These are phyloP conservation scores for Salticus scenicus DNA, from an alignment of 2,888 invertebrate genomes.

Conservation along the genomic window DNA sequence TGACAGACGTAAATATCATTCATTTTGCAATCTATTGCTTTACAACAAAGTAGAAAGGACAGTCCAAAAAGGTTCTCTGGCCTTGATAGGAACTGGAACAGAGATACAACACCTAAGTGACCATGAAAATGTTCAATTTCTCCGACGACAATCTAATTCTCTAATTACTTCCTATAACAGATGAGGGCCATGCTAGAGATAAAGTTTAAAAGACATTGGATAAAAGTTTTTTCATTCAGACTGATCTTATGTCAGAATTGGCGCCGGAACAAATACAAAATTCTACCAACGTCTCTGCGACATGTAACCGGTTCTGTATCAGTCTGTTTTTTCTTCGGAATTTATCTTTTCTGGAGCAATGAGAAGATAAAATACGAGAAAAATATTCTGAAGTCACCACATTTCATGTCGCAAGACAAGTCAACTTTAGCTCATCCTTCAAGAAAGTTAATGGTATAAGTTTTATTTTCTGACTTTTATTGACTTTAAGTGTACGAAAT, in stretches of 20 bases:
- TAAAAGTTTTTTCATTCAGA: neutral
- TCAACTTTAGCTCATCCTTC: too few species aligned
- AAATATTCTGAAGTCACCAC: too few species aligned
- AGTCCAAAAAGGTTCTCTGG: neutral
- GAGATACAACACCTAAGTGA: conserved; percentile 22
- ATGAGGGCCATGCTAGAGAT: conserved; percentile 23
- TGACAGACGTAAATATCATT: neutral
- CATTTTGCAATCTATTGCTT: conserved; percentile 24
- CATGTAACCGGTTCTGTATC: neutral
- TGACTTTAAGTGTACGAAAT: too few species aligned
- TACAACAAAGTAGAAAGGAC: conserved; percentile 10
- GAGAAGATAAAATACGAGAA: neutral
- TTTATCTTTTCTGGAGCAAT: neutral
- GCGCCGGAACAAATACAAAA: neutral
- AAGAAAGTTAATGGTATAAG: too few species aligned
- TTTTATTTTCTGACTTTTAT: too few species aligned
- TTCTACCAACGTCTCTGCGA: neutral
- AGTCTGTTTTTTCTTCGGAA: neutral
- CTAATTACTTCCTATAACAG: conserved; percentile 15
- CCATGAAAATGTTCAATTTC: conserved; percentile 22
- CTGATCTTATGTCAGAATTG: neutral
- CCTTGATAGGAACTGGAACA: conserved; percentile 43
- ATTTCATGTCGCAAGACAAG: too few species aligned
- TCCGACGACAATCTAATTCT: neutral
- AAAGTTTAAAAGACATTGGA: neutral